A percentile compares a stretch with the other conserved stretches of the same genome.
Conservation (phyloP, 2,113 vertebrate genomes). For the Pitta sordida region DNA sequence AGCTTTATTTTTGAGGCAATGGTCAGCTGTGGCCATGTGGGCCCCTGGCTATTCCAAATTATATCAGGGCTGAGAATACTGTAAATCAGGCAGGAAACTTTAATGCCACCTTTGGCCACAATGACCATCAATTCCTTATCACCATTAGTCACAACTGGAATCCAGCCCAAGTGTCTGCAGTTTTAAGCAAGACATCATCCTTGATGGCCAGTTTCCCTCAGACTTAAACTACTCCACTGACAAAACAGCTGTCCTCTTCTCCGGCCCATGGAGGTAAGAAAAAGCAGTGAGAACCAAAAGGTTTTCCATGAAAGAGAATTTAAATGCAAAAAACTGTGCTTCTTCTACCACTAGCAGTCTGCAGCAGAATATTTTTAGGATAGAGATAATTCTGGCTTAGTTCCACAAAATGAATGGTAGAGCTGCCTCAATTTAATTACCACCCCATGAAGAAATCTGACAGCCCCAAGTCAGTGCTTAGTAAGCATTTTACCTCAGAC, state of each 20-base stretch:
- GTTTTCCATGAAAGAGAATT: conserved; percentile 12
- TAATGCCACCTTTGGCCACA: background rate
- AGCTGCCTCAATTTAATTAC: conserved; percentile 71
- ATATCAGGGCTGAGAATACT: background rate
- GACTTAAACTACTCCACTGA: background rate
- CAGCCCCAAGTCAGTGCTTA: conserved; percentile 63
- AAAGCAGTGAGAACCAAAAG: background rate
- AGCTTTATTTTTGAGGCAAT: background rate
- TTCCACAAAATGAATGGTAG: conserved; percentile 57
- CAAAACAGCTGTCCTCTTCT: background rate
- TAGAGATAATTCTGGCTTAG: conserved; percentile 57
- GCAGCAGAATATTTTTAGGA: conserved; percentile 55
- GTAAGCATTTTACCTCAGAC: conserved; percentile 70
- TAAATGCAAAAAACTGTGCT: conserved; percentile 13
- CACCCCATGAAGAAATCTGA: conserved; percentile 63
- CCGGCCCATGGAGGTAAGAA: background rate
- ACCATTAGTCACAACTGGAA: background rate
- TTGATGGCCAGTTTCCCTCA: background rate
- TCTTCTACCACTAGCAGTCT: background rate
- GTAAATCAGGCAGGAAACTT: conserved; percentile 7
- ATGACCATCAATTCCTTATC: background rate
- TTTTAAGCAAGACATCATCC: background rate
- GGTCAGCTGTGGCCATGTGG: background rate
- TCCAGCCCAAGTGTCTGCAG: background rate
- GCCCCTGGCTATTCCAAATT: background rate